A percentile compares a stretch with the other conserved stretches of the same genome.
Conservation (phyloP, 2,113 vertebrate genomes). For the Smithornis capensis region DNA sequence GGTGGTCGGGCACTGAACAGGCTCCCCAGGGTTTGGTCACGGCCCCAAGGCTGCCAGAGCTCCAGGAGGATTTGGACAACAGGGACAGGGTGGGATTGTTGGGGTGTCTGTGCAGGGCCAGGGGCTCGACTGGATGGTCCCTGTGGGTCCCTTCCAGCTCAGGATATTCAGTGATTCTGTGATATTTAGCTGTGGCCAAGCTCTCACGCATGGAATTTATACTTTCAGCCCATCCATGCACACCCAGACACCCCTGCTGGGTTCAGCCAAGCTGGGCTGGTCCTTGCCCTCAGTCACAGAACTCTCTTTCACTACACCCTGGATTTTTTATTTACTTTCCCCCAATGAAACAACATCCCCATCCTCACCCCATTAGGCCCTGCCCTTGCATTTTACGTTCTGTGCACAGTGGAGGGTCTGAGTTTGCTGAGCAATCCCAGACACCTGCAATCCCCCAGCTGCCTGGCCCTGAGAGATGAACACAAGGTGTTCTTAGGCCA, state of each 20-base stretch:
- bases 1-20: not conserved
- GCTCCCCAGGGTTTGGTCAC: not conserved
- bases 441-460: not conserved
- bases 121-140: fast-evolving
- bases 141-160: not conserved
- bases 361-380: not conserved
- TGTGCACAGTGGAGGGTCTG: not conserved
- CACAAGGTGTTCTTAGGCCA: not conserved
- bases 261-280: not conserved
- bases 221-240: fast-evolving
- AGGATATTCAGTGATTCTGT: not conserved
- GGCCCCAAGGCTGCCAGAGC: not conserved
- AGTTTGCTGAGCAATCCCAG: not conserved
- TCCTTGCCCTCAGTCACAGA: not conserved
- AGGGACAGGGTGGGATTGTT: not conserved
- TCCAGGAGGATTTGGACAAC: not conserved
- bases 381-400: not conserved
- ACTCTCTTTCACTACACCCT: not conserved
- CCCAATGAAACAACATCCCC: not conserved
- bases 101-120: not conserved
- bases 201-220: not conserved
- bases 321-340: not conserved
- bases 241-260: too few relatives aligned
- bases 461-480: not conserved
- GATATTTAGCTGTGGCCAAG: not conserved